Evolutionary conservation across 2,113 vertebrate species (phyloP), one percentile per base, ranked within the genome.

Genomic region (Rhinolophus sinicus): DNA sequence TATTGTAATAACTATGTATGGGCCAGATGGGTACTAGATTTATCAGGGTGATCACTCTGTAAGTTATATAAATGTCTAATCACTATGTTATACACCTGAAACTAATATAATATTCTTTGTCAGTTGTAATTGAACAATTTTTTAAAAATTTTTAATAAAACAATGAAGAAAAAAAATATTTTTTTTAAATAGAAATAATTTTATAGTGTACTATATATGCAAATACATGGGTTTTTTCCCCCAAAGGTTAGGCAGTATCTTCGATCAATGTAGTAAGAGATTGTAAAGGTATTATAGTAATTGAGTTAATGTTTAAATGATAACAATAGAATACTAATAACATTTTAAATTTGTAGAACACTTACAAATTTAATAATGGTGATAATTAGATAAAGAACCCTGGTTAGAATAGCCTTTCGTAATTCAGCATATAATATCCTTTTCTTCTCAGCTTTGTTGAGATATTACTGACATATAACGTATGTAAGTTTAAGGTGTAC

Each of bases 221-320:
- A 95, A 95, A 56, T 84, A 80, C 24, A 30, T 90, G 70, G 18
- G 35, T 70, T 86, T 73, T 95, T 78, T 82, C 47, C n/a, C 19
- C 15, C 70, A 94, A 96, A 96, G 15, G 7, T 69, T 87, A 96
- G 58, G 6, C 28, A 94, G 14, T 64, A 76, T 88, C 60, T 96
- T 89, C 76, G 35, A 96, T 72, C 44, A 95, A 19, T 85, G 58
- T 94, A 87, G 47, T 92, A 96, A 67, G 75, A 82, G 56, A 75
- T 40, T 89, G 2, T 91, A 93, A 89, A 54, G 16, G 11, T 21
- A 84, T 94, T 94, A 44, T 88, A 76, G 12, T 95, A 81, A 93
- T 88, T 92, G 56, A 64, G 4, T 84, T 92, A 90, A 90, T 95
- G 16, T 30, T 82, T 84, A 90, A 93, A 75, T 93, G 5, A 76